phyloP scores from a whole-genome alignment of 1,140 invertebrate species.

The Bicyclus anynana region DNA sequence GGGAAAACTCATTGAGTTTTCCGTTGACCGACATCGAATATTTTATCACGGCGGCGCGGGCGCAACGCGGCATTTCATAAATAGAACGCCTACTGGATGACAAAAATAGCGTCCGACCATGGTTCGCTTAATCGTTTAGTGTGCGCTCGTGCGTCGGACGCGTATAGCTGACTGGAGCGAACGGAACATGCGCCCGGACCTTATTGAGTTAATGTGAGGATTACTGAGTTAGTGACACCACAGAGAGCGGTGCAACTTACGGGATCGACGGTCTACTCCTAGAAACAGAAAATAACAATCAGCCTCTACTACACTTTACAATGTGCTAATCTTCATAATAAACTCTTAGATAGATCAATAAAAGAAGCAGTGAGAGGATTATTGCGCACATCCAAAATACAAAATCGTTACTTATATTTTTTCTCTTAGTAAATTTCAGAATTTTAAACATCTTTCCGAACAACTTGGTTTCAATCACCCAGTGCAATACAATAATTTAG shows the following conservation, averaged over 20 bases:
- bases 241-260: constrained; percentile 77
- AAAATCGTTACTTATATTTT: constrained; percentile 36
- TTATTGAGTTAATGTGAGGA: constrained; percentile 56
- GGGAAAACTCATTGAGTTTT: constrained; percentile 38
- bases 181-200: constrained; percentile 48
- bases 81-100: constrained; percentile 56
- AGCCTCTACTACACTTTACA: constrained; percentile 64
- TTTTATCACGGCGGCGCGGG: constrained; percentile 53
- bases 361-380: constrained; percentile 62
- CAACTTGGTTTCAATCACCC: constrained; percentile 29
- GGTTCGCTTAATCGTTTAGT: constrained; percentile 34
- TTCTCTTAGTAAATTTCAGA: constrained; percentile 23
- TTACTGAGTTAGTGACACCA: constrained; percentile 74
- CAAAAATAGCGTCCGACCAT: constrained; percentile 53
- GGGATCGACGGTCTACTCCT: constrained; percentile 78
- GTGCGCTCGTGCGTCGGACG: constrained; percentile 42
- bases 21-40: constrained; percentile 58
- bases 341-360: constrained; percentile 39
- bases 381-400: constrained; percentile 59
- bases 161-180: constrained; percentile 38
- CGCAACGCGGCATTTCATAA: constrained; percentile 51
- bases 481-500: constrained; percentile 45
- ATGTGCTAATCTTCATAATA: constrained; percentile 41
- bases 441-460: not conserved
- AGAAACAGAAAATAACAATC: constrained; percentile 77